Conservation (phyloP, 2,797 vertebrate species). For the Danio albolineatus region DNA sequence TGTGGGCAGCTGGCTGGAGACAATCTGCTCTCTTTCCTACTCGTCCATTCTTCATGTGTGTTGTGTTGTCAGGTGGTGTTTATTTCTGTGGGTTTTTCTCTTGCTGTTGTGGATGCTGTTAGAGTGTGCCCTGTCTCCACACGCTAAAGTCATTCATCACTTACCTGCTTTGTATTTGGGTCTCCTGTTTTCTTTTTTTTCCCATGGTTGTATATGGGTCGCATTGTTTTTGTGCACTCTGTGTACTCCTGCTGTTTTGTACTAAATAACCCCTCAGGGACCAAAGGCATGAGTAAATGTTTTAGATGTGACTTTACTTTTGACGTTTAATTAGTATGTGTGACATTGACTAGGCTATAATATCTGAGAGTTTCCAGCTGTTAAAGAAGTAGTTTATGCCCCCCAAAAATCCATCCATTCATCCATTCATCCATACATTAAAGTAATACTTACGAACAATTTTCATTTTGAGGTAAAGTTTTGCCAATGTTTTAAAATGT, state of each 20-base stretch:
- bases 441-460: background rate
- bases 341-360: background rate
- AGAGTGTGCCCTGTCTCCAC: conserved; percentile 49
- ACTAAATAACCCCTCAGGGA: conserved; percentile 10
- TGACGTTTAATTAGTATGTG: background rate
- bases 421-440: background rate
- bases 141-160: conserved; percentile 67
- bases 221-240: conserved; percentile 21
- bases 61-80: conserved; percentile 63
- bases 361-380: background rate
- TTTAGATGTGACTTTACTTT: background rate
- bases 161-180: conserved; percentile 47
- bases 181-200: conserved; percentile 35
- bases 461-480: background rate
- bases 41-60: conserved; percentile 68
- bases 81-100: conserved; percentile 63
- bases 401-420: too few species aligned
- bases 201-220: conserved; percentile 47
- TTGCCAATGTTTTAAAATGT: background rate
- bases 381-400: background rate
- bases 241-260: conserved; percentile 13
- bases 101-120: conserved; percentile 52
- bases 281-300: background rate
- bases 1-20: conserved; percentile 44
- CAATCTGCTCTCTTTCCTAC: conserved; percentile 43